Percentiles rank a stretch among this genome's conserved stretches.
These are phyloP conservation scores for Caradrina clavipalpis DNA, from an alignment of 2,888 invertebrate species.

Conservation along the genomic window DNA sequence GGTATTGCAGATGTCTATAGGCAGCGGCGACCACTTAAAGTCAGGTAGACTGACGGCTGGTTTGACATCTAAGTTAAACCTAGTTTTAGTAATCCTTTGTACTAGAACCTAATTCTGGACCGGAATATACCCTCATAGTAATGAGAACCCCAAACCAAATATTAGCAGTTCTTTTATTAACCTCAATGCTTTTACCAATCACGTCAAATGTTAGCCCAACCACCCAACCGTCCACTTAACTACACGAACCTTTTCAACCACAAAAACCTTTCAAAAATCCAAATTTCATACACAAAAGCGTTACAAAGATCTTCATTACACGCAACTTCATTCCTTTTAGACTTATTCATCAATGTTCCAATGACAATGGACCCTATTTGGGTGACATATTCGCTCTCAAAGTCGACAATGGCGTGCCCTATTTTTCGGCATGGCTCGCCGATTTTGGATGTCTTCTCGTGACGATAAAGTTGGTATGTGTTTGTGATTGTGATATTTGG, in stretches of 20 bases:
- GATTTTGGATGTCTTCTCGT: slow-evolving; percentile 19
- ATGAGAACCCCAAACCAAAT: neutral
- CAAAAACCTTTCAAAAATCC: slow-evolving; percentile 31
- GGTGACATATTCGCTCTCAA: slow-evolving; percentile 58
- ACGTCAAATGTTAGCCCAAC: slow-evolving; percentile 3
- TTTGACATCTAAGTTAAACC: no score
- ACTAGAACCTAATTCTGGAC: no score
- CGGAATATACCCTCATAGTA: neutral
- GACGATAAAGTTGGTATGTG: slow-evolving; percentile 37
- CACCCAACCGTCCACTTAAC: slow-evolving; percentile 5
- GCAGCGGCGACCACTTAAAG: no score
- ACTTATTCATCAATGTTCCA: slow-evolving; percentile 54
- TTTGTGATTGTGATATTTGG: slow-evolving; percentile 40
- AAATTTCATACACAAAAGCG: slow-evolving; percentile 27
- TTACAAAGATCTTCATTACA: slow-evolving; percentile 48
- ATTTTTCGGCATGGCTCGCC: slow-evolving; percentile 37
- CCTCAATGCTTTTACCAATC: neutral
- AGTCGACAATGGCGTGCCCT: slow-evolving; percentile 44
- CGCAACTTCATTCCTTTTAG: slow-evolving; percentile 45
- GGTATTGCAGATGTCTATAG: no score
- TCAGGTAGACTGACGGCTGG: no score
- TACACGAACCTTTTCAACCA: slow-evolving; percentile 1
- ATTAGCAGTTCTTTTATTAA: neutral
- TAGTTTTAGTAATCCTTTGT: no score
- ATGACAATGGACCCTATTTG: slow-evolving; percentile 54